Base-by-base conservation (phyloP, 2,113 vertebrate genomes). In the Xiphophorus couchianus region DNA sequence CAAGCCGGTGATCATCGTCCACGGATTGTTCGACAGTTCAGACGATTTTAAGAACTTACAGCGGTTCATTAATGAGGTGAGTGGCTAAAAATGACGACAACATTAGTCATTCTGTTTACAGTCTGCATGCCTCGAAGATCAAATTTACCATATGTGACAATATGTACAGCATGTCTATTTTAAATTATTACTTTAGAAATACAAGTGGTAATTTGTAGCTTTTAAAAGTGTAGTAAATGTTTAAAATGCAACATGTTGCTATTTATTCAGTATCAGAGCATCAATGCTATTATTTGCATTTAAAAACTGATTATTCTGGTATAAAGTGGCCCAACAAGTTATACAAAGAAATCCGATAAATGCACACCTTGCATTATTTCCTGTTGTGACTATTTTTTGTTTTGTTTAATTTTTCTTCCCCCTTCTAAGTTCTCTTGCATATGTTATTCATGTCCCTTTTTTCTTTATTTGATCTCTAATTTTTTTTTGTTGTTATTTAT, bases 11-110 rank as follows among this genome's bases (percentile, higher is more conserved):
- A 91, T 97, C 68, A 92, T 97, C 4, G 93, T 97, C 19, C 97
- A 97, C 74, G 97, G 97, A 62, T 90, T 97, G 66, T 97, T 97
- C 89, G 96, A 97, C 93, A 96, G 95, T 86, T 94, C 97, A 0
- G 93, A 90, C 39, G 94, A 94, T 83, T 97, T 97, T 81, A 90
- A 77, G 72, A 89, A 91, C 66, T 88, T 97, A 27, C 84, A 89
- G 72, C 84, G 87, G 2, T 97, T 93, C 82, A 96, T 97, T 63
- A 96, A 96, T 64, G 86, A 95, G 94, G 95, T 94, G 79, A 92
- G 88, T 67, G 15, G 0, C 12, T 4, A 3, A 1, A 2, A 3
- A 27, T 60, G 1, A 42, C 5, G 8, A 22, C 29, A 4, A 6
- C 28, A 13, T 6, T 11, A 68, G 15, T 48, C 1, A 8, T 17